Evolutionary conservation across 2,888 invertebrate genomes (phyloP).

Genomic region (Steinernema hermaphroditum): DNA sequence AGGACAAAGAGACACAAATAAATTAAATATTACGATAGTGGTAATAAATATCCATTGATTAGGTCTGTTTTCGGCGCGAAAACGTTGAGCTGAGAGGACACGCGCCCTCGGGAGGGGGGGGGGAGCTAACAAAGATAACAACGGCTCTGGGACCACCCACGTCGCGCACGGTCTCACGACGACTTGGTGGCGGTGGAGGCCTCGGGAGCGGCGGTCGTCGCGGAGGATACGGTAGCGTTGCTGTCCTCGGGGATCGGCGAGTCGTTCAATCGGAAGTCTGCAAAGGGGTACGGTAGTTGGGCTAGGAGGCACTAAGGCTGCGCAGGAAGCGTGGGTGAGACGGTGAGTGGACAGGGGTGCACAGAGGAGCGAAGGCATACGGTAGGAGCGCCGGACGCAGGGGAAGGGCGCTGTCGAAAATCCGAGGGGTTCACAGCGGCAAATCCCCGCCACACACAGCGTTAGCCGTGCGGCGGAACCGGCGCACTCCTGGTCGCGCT

Average conservation of each 20-base stretch:
- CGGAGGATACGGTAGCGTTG: not conserved
- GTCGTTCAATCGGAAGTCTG: constrained; percentile 19
- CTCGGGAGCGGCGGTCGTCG: constrained; percentile 13
- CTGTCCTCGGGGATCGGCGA: constrained; percentile 28
- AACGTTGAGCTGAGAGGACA: not conserved
- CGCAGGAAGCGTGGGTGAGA: constrained; percentile 20
- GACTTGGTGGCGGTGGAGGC: constrained; percentile 6
- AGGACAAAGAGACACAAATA: not conserved
- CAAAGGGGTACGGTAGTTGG: not conserved
- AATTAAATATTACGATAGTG: constrained; percentile 15
- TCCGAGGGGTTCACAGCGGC: constrained; percentile 56
- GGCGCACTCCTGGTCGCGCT: constrained; percentile 50
- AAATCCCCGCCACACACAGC: constrained; percentile 52
- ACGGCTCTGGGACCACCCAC: not conserved
- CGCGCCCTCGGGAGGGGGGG: not conserved
- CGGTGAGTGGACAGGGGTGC: not conserved
- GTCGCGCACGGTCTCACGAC: constrained; percentile 9
- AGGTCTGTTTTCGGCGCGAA: constrained; percentile 2
- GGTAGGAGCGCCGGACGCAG: constrained; percentile 18
- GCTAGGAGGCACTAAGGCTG: not conserved
- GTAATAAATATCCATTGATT: constrained; percentile 5
- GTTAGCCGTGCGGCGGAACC: constrained; percentile 53
- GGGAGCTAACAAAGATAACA: constrained; percentile 22
- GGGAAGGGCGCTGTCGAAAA: constrained; percentile 36
- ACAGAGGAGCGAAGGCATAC: not conserved